Percentiles rank a stretch among this genome's conserved stretches.
phyloP scores from a whole-genome alignment of 35 echinoderm and acorn worm species.

The Eucidaris tribuloides region DNA sequence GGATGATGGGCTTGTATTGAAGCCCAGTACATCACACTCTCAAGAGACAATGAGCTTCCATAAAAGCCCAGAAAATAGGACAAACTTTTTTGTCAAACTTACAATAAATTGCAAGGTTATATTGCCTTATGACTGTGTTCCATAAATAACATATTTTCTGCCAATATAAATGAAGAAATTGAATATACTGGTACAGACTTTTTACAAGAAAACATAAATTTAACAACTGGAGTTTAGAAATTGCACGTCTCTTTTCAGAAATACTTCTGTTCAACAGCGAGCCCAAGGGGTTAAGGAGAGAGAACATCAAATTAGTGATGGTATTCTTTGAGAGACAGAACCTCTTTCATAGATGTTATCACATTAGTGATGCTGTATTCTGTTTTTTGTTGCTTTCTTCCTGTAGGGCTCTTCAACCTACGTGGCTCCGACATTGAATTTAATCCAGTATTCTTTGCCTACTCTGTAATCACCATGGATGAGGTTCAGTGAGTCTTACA shows the following conservation, averaged over 20 bases:
- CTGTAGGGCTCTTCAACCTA: constrained; percentile 88
- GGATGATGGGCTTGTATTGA: too few relatives aligned
- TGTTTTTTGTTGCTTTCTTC: constrained; percentile 19
- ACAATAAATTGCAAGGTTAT: not conserved
- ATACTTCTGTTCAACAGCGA: too few relatives aligned
- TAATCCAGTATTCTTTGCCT: constrained; percentile 97
- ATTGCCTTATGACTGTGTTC: not conserved
- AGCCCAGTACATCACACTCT: not conserved
- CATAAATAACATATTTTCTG: not conserved
- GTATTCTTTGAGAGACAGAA: not conserved
- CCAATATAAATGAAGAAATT: too few relatives aligned
- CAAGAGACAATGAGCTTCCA: too few relatives aligned
- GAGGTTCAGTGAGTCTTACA: constrained; percentile 76
- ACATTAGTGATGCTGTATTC: not conserved
- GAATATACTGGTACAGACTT: too few relatives aligned
- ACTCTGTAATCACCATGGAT: constrained; percentile 70
- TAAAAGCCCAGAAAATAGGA: too few relatives aligned
- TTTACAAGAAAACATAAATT: too few relatives aligned
- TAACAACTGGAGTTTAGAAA: too few relatives aligned
- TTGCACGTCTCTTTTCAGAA: too few relatives aligned
- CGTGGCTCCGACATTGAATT: constrained; percentile 90
- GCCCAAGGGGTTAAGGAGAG: too few relatives aligned
- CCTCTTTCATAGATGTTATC: not conserved
- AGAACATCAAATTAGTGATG: not conserved
- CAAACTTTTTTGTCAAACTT: too few relatives aligned